These are phyloP conservation scores for Caiman crocodilus DNA, from an alignment of 2,797 vertebrate species.

Conservation along the genomic window DNA sequence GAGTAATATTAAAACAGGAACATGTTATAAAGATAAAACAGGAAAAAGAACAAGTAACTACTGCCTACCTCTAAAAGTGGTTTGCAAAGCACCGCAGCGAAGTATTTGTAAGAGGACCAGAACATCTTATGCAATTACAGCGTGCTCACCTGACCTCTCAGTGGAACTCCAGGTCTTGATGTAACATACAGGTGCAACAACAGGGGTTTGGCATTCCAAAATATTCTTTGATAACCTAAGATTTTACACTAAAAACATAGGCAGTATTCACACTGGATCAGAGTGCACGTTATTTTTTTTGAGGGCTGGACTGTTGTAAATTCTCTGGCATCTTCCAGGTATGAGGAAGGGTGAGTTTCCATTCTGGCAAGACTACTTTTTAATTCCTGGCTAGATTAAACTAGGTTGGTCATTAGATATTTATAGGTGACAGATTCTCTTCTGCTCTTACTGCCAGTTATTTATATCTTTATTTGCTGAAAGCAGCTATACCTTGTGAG, in stretches of 20 bases:
- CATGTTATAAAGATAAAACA: neutral
- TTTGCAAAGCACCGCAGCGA: neutral
- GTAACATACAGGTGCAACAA: accelerated
- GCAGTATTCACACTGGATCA: neutral
- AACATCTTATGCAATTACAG: neutral
- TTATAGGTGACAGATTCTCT: neutral
- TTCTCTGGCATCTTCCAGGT: neutral
- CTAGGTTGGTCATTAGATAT: neutral
- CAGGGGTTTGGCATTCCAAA: neutral
- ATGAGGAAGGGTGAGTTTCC: neutral
- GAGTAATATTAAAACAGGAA: neutral
- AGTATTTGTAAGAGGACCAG: neutral
- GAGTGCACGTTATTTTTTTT: neutral
- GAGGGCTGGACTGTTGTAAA: neutral
- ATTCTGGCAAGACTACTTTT: neutral
- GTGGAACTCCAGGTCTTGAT: neutral
- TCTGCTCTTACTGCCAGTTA: neutral
- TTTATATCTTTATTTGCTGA: neutral
- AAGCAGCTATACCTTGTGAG: neutral
- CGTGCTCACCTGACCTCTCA: neutral
- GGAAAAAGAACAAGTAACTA: neutral
- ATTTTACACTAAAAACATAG: neutral
- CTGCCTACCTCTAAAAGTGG: too few species aligned
- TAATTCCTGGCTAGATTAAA: neutral
- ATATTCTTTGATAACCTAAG: neutral